Conservation (phyloP, 2,797 vertebrate genomes). For the Oryzias dopingdopingensis region DNA sequence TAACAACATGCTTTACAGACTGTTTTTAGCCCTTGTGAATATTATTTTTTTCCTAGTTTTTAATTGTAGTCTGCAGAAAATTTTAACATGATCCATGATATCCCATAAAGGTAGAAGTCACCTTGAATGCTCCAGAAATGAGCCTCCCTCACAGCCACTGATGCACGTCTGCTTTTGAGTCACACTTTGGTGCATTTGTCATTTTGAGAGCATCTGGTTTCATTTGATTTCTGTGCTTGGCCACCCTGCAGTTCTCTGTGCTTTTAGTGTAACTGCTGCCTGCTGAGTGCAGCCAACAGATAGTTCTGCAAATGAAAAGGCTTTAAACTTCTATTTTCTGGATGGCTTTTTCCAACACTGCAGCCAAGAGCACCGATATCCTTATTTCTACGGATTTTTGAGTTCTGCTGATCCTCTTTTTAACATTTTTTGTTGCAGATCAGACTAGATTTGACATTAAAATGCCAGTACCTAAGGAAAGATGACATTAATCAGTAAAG, state of each 20-base stretch:
- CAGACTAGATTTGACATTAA: constrained; percentile 31
- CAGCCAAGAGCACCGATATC: constrained; percentile 29
- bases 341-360: constrained; percentile 59
- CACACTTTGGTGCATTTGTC: constrained; percentile 74
- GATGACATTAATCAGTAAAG: constrained; percentile 3
- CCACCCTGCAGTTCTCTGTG: constrained; percentile 74
- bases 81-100: constrained; percentile 54
- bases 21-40: too few species aligned
- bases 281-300: constrained; percentile 75
- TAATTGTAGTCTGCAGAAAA: neutral
- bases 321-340: constrained; percentile 77
- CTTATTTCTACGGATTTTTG: constrained; percentile 19
- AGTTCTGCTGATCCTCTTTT: constrained; percentile 13
- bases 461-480: constrained; percentile 27
- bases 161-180: constrained; percentile 59
- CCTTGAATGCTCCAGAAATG: constrained; percentile 61
- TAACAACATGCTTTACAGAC: too few species aligned
- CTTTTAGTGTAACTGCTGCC: constrained; percentile 73
- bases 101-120: constrained; percentile 58
- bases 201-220: constrained; percentile 72
- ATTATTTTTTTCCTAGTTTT: too few species aligned
- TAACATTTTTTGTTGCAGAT: constrained; percentile 2
- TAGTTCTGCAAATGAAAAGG: constrained; percentile 80
- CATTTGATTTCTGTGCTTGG: constrained; percentile 78
- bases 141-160: constrained; percentile 44